These are phyloP conservation scores for Periphyllus acericola DNA, from an alignment of 2,888 invertebrate species.

Conservation along the genomic window DNA sequence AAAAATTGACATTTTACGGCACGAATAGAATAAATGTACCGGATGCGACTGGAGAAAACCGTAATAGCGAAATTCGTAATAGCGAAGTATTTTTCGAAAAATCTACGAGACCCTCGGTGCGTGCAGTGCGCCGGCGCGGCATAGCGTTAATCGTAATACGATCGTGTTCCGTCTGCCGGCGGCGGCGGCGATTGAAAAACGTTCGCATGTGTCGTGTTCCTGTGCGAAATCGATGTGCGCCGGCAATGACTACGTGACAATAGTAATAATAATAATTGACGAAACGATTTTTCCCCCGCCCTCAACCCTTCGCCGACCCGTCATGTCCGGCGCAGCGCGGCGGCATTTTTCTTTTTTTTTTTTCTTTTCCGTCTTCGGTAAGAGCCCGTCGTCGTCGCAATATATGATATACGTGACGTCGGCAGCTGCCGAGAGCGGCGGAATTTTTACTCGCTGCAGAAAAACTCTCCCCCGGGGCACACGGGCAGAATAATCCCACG, in stretches of 20 bases:
- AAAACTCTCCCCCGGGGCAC: constrained; percentile 32
- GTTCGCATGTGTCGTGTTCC: not conserved
- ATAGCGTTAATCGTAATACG: too few relatives aligned
- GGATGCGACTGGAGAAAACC: too few relatives aligned
- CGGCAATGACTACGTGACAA: not conserved
- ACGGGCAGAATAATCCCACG: constrained; percentile 33
- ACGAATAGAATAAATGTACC: too few relatives aligned
- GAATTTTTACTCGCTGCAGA: constrained; percentile 9
- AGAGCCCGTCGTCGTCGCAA: not conserved
- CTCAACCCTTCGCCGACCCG: not conserved
- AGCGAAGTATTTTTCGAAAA: too few relatives aligned
- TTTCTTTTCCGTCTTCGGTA: not conserved
- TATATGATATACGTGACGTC: not conserved
- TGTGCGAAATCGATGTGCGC: not conserved
- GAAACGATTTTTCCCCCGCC: not conserved
- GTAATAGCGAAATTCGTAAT: too few relatives aligned
- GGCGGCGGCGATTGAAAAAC: not conserved
- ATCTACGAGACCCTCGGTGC: too few relatives aligned
- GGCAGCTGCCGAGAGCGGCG: not conserved
- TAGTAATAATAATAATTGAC: not conserved
- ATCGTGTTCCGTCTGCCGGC: not conserved
- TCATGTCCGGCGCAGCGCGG: not conserved
- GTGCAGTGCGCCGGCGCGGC: too few relatives aligned
- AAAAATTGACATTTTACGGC: too few relatives aligned
- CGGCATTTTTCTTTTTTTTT: not conserved